phyloP scores from a whole-genome alignment of 1,140 invertebrate genomes.

The Drosophila ambigua region DNA sequence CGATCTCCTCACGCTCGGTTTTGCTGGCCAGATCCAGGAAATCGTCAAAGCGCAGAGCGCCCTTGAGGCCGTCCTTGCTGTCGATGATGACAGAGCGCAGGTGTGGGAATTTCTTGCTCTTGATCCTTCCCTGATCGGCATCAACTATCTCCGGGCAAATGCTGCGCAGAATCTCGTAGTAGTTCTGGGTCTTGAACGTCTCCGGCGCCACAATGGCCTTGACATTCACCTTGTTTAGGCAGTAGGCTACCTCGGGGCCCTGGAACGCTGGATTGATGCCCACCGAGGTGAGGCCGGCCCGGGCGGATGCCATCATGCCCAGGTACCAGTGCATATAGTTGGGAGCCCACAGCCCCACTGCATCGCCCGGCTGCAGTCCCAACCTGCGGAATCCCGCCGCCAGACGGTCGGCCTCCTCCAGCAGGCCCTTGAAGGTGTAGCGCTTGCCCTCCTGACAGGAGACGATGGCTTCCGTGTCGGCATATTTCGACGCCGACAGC shows the following conservation, averaged over 20 bases:
- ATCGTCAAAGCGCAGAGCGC: constrained; percentile 86
- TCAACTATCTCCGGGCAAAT: constrained; percentile 85
- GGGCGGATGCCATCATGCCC: constrained; percentile 90
- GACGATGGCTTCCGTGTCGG: constrained; percentile 86
- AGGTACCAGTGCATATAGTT: constrained; percentile 94
- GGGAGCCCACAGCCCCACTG: constrained; percentile 94
- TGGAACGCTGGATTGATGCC: constrained; percentile 94
- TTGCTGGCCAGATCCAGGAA: constrained; percentile 84
- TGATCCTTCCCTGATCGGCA: constrained; percentile 58
- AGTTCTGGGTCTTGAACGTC: constrained; percentile 88
- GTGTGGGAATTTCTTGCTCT: constrained; percentile 83
- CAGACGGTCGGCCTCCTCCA: constrained; percentile 89
- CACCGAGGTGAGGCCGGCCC: constrained; percentile 92
- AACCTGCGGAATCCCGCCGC: constrained; percentile 91
- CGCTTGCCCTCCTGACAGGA: constrained; percentile 86
- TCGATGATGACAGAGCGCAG: constrained; percentile 86
- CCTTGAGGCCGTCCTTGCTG: constrained; percentile 85
- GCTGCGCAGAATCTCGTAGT: constrained; percentile 87
- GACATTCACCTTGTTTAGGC: constrained; percentile 90
- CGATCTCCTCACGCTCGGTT: constrained; percentile 51
- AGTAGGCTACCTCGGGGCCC: constrained; percentile 90
- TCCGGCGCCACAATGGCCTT: constrained; percentile 90
- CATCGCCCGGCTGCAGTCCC: constrained; percentile 92
- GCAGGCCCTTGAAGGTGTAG: constrained; percentile 87
- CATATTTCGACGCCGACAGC: constrained; percentile 85